A percentile compares a stretch with the other conserved stretches of the same genome.
Conservation (phyloP, 2,797 vertebrate species). For the Petrocephalus sullivani region DNA sequence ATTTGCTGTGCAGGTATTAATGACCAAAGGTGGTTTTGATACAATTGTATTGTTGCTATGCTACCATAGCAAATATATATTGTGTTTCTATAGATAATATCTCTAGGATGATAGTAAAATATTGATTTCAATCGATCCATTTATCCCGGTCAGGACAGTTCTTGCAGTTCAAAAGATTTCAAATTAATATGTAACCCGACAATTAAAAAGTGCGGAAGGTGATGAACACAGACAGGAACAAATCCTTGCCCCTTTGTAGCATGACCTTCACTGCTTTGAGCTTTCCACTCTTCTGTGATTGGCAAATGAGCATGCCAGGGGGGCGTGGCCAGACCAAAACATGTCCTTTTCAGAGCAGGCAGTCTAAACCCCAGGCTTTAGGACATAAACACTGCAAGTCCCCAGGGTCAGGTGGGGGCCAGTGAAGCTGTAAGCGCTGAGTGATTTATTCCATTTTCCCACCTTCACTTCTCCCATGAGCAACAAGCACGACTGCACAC, state of each 20-base stretch:
- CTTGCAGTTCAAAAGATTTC: background rate
- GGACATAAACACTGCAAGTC: background rate
- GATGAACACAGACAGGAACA: background rate
- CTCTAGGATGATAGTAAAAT: background rate
- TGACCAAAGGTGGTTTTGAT: background rate
- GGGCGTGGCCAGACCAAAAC: background rate
- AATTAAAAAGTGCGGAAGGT: background rate
- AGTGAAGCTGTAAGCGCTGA: background rate
- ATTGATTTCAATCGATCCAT: background rate
- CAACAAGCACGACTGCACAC: background rate
- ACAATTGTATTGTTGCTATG: background rate
- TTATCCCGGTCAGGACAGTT: background rate
- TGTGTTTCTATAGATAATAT: background rate
- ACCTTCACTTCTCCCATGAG: background rate
- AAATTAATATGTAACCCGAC: background rate
- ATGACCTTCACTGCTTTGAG: background rate
- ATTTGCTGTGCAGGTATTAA: background rate
- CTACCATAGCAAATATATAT: background rate
- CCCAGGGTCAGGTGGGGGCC: background rate
- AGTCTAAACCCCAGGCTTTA: background rate
- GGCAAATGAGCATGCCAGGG: background rate
- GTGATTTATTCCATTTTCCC: conserved; percentile 10
- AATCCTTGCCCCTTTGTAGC: background rate
- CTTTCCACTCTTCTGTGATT: background rate
- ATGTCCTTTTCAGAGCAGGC: background rate